phyloP scores from a whole-genome alignment of 2,113 vertebrate genomes.

The Percopsis transmontana region DNA sequence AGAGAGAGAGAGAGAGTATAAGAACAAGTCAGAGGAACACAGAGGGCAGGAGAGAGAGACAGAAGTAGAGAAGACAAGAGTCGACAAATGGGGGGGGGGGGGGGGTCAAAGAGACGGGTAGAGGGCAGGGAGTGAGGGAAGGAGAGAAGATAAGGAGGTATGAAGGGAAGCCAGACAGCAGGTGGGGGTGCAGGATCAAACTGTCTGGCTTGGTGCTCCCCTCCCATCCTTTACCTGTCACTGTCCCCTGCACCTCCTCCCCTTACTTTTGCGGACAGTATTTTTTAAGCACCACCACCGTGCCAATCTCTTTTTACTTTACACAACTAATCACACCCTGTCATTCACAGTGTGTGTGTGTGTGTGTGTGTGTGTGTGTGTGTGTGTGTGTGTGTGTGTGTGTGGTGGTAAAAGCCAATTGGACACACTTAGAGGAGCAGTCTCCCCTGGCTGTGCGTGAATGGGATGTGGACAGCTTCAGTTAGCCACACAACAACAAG shows the following conservation, averaged over 20 bases:
- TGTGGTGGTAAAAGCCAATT: too few relatives aligned
- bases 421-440: neutral
- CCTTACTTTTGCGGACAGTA: neutral
- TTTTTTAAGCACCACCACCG: neutral
- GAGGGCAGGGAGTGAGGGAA: neutral
- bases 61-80: neutral
- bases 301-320: neutral
- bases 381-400: neutral
- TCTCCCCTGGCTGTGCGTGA: neutral
- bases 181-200: slow-evolving; percentile 1
- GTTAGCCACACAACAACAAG: neutral
- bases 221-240: slow-evolving; percentile 10
- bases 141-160: neutral
- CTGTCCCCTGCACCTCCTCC: slow-evolving; percentile 2
- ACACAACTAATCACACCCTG: neutral
- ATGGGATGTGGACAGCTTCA: neutral
- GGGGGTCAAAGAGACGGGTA: neutral
- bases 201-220: neutral
- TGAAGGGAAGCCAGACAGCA: neutral
- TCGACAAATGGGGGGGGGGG: neutral
- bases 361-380: slow-evolving; percentile 2
- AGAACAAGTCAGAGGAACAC: neutral
- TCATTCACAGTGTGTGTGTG: slow-evolving; percentile 1
- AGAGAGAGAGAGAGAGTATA: neutral
- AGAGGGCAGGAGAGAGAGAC: neutral